phyloP scores from a whole-genome alignment of 2,797 vertebrate species.

The Phalloptychus januarius region DNA sequence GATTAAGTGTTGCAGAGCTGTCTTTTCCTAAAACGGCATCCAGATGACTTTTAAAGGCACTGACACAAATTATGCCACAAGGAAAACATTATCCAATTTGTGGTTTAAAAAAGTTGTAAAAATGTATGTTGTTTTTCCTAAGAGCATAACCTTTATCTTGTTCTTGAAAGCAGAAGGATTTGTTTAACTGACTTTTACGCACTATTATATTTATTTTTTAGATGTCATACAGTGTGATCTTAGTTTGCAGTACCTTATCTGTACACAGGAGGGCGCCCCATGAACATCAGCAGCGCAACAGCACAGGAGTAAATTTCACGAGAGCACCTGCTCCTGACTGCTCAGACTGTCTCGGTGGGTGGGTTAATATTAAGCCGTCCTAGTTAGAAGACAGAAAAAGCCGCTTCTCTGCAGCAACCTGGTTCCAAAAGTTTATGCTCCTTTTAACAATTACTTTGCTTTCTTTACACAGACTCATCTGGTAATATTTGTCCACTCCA shows the following conservation, averaged over 20 bases:
- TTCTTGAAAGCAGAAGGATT: not conserved
- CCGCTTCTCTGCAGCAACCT: slow-evolving; percentile 15
- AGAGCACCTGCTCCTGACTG: slow-evolving; percentile 50
- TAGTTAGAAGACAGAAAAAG: slow-evolving; percentile 42
- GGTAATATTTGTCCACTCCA: not conserved
- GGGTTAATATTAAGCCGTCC: slow-evolving; percentile 39
- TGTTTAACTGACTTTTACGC: not conserved
- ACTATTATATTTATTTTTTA: not conserved
- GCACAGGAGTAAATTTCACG: slow-evolving; percentile 26
- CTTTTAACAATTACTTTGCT: not conserved
- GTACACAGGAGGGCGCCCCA: slow-evolving; percentile 53
- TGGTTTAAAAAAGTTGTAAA: not conserved
- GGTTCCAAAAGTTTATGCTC: not conserved
- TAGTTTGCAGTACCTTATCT: not conserved
- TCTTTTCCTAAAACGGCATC: not conserved
- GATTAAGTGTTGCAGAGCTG: not conserved
- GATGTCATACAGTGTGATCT: not conserved
- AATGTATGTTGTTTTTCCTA: not conserved
- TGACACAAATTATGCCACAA: not conserved
- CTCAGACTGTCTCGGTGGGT: slow-evolving; percentile 38
- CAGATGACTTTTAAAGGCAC: not conserved
- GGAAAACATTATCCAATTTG: not conserved
- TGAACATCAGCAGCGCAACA: slow-evolving; percentile 29
- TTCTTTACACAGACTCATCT: not conserved
- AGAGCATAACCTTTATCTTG: not conserved